These are phyloP conservation scores for Parnassius mnemosyne DNA, from an alignment of 2,888 invertebrate genomes.

Conservation along the genomic window DNA sequence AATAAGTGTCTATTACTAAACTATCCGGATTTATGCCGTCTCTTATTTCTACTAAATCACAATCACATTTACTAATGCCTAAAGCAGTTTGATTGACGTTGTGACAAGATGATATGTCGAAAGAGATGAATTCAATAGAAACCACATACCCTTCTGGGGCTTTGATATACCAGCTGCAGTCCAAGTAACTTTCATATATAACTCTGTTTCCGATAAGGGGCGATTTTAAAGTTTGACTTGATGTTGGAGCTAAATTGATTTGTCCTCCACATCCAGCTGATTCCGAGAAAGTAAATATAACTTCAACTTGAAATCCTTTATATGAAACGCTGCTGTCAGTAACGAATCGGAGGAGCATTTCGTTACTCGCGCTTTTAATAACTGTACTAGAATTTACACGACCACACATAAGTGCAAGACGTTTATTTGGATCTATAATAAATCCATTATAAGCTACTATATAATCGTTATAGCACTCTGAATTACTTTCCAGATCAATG, in stretches of 20 bases:
- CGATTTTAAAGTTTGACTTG: constrained; percentile 58
- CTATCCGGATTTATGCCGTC: constrained; percentile 86
- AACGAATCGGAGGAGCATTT: constrained; percentile 67
- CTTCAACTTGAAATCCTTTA: constrained; percentile 80
- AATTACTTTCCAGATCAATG: constrained; percentile 76
- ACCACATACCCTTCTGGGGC: constrained; percentile 82
- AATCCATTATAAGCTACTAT: constrained; percentile 80
- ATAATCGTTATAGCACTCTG: constrained; percentile 80
- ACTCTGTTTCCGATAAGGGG: constrained; percentile 56
- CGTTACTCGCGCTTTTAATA: constrained; percentile 81
- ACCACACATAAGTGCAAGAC: constrained; percentile 84
- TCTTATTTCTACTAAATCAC: constrained; percentile 86
- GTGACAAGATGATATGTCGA: constrained; percentile 75
- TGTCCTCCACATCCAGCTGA: constrained; percentile 85
- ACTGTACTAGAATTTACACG: constrained; percentile 76
- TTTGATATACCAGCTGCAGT: constrained; percentile 87
- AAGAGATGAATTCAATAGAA: constrained; percentile 77
- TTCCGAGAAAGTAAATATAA: constrained; percentile 80
- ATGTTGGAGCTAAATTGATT: constrained; percentile 74
- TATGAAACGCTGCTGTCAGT: constrained; percentile 65
- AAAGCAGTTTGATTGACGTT: constrained; percentile 61
- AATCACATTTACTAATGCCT: constrained; percentile 79
- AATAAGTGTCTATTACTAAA: constrained; percentile 83
- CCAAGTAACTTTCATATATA: constrained; percentile 83
- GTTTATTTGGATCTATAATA: constrained; percentile 51